Percentiles rank a stretch among this genome's conserved stretches.
Evolutionary conservation across 92 coral and sea anemone species (phyloP).

Genomic region (Scolanthus callimorphus): DNA sequence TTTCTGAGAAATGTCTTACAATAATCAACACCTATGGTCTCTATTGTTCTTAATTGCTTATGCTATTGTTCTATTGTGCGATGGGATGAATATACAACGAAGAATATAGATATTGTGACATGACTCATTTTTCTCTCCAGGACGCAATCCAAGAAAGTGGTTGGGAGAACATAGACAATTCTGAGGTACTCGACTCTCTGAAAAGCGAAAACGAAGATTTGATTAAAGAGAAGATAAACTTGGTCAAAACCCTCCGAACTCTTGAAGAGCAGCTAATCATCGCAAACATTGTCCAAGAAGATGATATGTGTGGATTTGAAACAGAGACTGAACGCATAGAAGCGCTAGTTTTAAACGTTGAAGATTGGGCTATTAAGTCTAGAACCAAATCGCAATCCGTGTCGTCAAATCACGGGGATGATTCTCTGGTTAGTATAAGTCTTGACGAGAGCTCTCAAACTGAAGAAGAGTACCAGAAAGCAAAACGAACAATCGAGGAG

Average conservation of each 20-base stretch:
- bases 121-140: not conserved
- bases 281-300: constrained; percentile 9
- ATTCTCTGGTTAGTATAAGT: constrained; percentile 20
- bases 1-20: too few species aligned
- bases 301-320: constrained; percentile 33
- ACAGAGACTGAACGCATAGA: constrained; percentile 44
- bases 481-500: constrained; percentile 46
- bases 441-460: constrained; percentile 44
- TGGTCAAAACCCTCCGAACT: constrained; percentile 41
- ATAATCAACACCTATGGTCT: too few species aligned
- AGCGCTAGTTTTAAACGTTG: constrained; percentile 33
- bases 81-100: too few species aligned
- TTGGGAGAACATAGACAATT: constrained; percentile 9
- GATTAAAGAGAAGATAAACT: constrained; percentile 32
- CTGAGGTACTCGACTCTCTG: constrained; percentile 2
- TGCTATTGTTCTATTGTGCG: too few species aligned
- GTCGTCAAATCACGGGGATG: not conserved
- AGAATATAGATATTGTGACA: too few species aligned
- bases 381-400: constrained; percentile 6
- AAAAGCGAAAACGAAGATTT: constrained; percentile 29
- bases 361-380: constrained; percentile 43
- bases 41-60: too few species aligned
- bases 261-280: constrained; percentile 33
- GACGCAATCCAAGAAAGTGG: constrained; percentile 4
- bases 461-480: constrained; percentile 33